Evolutionary conservation across 2,113 vertebrate species (phyloP), one percentile per base, ranked within the genome.

Genomic region (Pterocles gutturalis): DNA sequence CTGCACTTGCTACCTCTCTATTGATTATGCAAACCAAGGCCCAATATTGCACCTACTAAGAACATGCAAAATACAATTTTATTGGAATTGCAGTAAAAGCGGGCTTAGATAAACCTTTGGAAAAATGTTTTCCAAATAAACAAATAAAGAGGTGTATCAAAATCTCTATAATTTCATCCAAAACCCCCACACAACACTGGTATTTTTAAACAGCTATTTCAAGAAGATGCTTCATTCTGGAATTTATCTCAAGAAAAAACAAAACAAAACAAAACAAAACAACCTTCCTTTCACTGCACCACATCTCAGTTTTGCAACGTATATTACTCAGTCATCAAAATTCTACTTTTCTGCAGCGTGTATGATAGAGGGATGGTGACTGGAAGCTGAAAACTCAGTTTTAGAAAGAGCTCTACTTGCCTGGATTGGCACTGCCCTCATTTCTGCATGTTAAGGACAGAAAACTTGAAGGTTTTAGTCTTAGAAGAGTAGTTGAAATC

Each of bases 21-120:
- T 0, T 33, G 16, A 65, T 5, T 5, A 17, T 0, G 2, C 13
- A 62, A 69, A 64, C 12, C 49, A 58, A 91, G 54, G 34, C 7
- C 29, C 21, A 36, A 13, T 1, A 34, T 1, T 45, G 31, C 15
- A 33, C 9, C 41, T 36, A 16, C 31, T 29, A 31, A 46, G 28
- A 87, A 46, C 3, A 20, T 0, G 10, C 20, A 58, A 73, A 90
- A 53, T 1, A 33, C 5, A n/a, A 9, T 34, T 55, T 61, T 45
- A 72, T 3, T 77, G 49, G n/a, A 86, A 49, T 7, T 36, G n/a
- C 41, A 92, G 33, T 7, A 58, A 86, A 76, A 66, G 3, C 3
- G 34, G 7, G 28, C 70, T 62, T 25, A 81, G 29, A 38, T 25
- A 10, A 80, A 58, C 11, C 15, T 69, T 9, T 54, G 15, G 19